Evolutionary conservation across 2,888 invertebrate genomes (phyloP).

Genomic region (Therioaphis trifolii): DNA sequence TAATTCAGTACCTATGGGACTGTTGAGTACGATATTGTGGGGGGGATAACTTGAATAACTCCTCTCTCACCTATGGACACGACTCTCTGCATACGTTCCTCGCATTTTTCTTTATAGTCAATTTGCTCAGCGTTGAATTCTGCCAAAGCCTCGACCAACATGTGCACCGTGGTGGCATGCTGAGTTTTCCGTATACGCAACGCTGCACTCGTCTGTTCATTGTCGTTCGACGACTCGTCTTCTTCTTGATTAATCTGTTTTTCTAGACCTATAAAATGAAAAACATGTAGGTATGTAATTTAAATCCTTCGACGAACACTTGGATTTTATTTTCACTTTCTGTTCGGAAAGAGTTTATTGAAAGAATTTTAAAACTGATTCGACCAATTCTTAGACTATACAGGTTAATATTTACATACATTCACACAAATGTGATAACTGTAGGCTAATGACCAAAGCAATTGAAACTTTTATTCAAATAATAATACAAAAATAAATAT

Average conservation of each 20-base stretch:
- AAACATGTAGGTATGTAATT: too few species aligned
- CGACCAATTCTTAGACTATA: too few species aligned
- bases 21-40: background rate
- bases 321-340: too few species aligned
- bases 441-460: too few species aligned
- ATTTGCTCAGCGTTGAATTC: conserved; percentile 74
- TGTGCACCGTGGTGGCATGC: conserved; percentile 72
- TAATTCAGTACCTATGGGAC: too few species aligned
- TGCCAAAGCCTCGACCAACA: conserved; percentile 74
- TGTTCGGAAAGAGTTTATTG: too few species aligned
- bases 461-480: too few species aligned
- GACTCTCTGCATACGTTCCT: conserved; percentile 73
- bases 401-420: too few species aligned
- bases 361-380: too few species aligned
- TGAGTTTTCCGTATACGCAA: conserved; percentile 69
- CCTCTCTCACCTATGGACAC: conserved; percentile 71
- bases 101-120: conserved; percentile 73
- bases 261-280: conserved; percentile 65
- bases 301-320: too few species aligned
- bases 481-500: too few species aligned
- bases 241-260: conserved; percentile 66
- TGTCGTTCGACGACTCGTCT: conserved; percentile 65
- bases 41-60: background rate
- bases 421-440: too few species aligned
- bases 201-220: conserved; percentile 66